Base-by-base conservation (phyloP, 2,888 invertebrate genomes). In the Philereme vetulata region DNA sequence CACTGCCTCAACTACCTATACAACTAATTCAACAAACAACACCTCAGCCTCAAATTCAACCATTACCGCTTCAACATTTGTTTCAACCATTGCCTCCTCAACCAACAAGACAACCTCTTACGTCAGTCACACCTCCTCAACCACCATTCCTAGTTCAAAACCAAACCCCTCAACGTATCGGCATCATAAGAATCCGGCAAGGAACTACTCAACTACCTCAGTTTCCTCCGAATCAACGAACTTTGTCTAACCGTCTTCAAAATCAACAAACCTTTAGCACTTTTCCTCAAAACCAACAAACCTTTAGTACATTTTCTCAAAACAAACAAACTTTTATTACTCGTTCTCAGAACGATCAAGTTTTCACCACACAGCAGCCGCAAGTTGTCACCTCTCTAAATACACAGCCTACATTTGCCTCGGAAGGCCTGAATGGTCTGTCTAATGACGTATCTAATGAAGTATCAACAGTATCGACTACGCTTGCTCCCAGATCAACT, bases 131-230 rank as follows among this genome's bases (percentile, higher is more conserved):
- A 21, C 44, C 55, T 4, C 35, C 43, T 3, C 51, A 59, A 51
- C 38, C 58, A 45, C 11, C 47, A 9, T 56, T 58, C 35, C 48
- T 51, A 4, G 4, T 48, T 10, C 38, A 47, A 10, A 66, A 51
- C 10, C 64, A 63, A 49, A 34, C 58, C n/a, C 62, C 63, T 3
- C 58, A 43, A 51, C 61, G 66, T 38, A 62, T 64, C 4, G 68
- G 62, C n/a, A 40, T 64, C 5, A 57, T 65, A 8, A 65, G 51
- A 10, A 60, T 66, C 10, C 57, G 65, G 32, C 60, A 66, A 50
- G 48, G 44, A 48, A 46, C 21, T 34, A 57, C n/a, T 9, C 42
- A 45, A 67, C 61, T 5, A 54, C 53, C 10, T 47, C 58, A 7
- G 32, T 56, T 50, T 9, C 51, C 58, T 35, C 52, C 58, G 46